Evolutionary conservation across 2,797 vertebrate genomes (phyloP), one percentile per base, ranked within the genome.

Genomic region (Sebastes kiyomatsui): DNA sequence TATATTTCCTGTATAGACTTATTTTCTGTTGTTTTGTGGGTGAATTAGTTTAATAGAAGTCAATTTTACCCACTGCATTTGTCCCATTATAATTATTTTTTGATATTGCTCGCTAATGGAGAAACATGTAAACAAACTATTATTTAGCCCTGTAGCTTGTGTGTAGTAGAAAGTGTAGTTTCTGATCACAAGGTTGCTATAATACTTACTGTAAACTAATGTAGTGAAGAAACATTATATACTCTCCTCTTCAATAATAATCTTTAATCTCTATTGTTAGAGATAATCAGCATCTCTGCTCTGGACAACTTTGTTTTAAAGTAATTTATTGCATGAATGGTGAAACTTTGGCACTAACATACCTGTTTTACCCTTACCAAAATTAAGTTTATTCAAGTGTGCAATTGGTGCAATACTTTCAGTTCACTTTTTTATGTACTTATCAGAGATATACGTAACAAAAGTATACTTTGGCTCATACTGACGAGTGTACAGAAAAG

Each of bases 401-500:
- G 35, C 35, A 14, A 38, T 38, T 38, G 13, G 13, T 38, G n/a
- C n/a, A n/a, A n/a, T n/a, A n/a, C n/a, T n/a, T 38, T 38, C 12
- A 38, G 12, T 38, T 38, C 35, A 38, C 35, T 38, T 38, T 38
- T 38, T 2, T 0, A 38, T 38, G 12, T 38, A 38, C 35, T 38
- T 38, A 35, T 35, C 35, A 38, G 35, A 38, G 35, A 38, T 38
- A 38, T 38, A 38, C 12, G 0, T 38, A 38, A 38, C 35, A 38
- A 38, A 38, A 6, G 12, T 38, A 38, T 38, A 0, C 12, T 38
- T 38, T 38, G 35, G 35, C 35, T 38, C 12, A 38, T 38, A 38
- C 35, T 38, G 35, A 38, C 0, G 0, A 38, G 12, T 38, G 35
- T 38, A 13, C 35, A 38, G 12, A 38, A 38, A 38, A 38, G 0